phyloP scores from a whole-genome alignment of 2,113 vertebrate species.

The Gallinago jamesoni region DNA sequence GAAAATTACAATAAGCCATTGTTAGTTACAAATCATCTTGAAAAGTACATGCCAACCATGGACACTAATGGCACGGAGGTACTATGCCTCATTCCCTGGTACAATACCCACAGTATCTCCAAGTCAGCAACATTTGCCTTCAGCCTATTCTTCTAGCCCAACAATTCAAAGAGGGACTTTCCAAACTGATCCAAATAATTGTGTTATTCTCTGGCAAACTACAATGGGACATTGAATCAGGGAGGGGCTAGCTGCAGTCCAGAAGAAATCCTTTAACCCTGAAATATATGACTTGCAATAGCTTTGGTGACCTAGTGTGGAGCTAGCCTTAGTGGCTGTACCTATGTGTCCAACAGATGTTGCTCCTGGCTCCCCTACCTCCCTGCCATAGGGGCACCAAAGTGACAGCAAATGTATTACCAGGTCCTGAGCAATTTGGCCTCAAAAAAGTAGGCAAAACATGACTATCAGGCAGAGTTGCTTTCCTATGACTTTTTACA shows the following conservation, averaged over 20 bases:
- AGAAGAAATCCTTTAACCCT: neutral
- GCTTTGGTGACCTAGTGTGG: neutral
- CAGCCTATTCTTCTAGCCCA: neutral
- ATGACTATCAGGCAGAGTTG: rapidly evolving
- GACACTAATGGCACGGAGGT: neutral
- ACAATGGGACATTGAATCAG: neutral
- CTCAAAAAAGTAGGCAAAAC: neutral
- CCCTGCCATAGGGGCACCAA: neutral
- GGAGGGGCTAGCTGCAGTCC: neutral
- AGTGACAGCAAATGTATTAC: neutral
- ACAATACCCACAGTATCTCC: constrained; percentile 43
- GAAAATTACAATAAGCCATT: constrained; percentile 53
- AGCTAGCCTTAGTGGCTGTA: neutral
- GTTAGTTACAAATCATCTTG: constrained; percentile 40
- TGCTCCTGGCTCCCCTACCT: neutral
- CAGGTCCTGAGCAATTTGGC: neutral
- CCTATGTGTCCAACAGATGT: neutral
- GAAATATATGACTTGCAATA: neutral
- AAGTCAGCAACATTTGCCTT: constrained; percentile 34
- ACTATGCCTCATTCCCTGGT: neutral
- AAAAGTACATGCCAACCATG: neutral
- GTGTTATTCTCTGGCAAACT: neutral
- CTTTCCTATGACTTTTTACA: neutral
- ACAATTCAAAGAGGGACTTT: constrained; percentile 13
- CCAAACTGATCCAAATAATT: constrained; percentile 3